Conservation (phyloP, 2,797 vertebrate genomes). For the Spheniscus humboldti region DNA sequence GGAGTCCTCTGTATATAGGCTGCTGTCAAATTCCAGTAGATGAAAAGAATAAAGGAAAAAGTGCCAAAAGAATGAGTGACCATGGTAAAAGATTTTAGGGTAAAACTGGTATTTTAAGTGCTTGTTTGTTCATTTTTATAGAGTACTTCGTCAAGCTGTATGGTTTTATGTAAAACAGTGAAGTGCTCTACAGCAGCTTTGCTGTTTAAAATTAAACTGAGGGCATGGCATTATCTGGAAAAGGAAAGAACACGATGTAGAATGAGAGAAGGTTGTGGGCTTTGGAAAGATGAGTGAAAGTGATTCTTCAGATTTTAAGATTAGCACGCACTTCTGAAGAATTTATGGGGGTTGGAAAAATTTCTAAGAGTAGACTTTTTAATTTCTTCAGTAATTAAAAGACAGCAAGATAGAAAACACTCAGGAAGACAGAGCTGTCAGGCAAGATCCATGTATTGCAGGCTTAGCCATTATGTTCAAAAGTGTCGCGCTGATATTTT, state of each 20-base stretch:
- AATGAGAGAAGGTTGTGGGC: neutral
- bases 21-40: neutral
- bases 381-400: slow-evolving; percentile 54
- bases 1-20: neutral
- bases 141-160: neutral
- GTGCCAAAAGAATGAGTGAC: neutral
- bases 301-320: neutral
- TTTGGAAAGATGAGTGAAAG: neutral
- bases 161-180: neutral
- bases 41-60: neutral
- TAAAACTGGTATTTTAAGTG: neutral
- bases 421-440: neutral
- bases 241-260: neutral
- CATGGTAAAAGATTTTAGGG: neutral
- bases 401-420: neutral
- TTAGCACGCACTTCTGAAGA: slow-evolving; percentile 10
- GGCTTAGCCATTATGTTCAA: neutral
- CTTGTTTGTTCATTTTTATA: neutral
- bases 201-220: neutral
- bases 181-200: neutral
- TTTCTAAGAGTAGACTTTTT: neutral
- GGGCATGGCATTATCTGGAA: neutral
- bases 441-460: neutral
- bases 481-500: neutral
- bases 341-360: neutral